A percentile compares a stretch with the other conserved stretches of the same genome.
phyloP scores from a whole-genome alignment of 2,888 invertebrate genomes.

The Agrypnus murinus region DNA sequence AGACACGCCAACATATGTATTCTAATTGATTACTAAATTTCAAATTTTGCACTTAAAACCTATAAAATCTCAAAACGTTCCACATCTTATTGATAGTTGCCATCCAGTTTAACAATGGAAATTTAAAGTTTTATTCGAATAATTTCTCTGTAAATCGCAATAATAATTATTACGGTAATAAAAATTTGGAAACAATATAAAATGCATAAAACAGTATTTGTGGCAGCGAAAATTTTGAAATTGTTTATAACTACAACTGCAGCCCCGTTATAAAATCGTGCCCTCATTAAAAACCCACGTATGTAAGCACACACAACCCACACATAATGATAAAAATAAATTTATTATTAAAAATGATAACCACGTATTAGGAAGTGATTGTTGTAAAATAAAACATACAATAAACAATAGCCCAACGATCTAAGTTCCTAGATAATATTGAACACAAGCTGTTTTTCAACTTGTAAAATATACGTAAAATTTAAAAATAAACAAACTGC shows the following conservation, averaged over 20 bases:
- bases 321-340: slow-evolving; percentile 21
- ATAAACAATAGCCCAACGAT: slow-evolving; percentile 56
- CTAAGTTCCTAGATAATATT: slow-evolving; percentile 41
- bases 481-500: slow-evolving; percentile 11
- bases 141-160: too few species aligned
- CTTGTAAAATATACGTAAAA: neutral
- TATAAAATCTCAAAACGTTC: too few species aligned
- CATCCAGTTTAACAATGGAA: too few species aligned
- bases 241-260: neutral
- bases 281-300: slow-evolving; percentile 29
- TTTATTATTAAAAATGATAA: slow-evolving; percentile 54
- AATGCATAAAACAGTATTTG: too few species aligned
- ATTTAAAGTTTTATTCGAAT: too few species aligned
- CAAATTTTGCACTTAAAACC: too few species aligned
- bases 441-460: slow-evolving; percentile 13
- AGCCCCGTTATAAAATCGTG: slow-evolving; percentile 29
- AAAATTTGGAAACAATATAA: too few species aligned
- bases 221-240: too few species aligned
- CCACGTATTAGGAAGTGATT: slow-evolving; percentile 61
- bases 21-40: too few species aligned
- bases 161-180: too few species aligned
- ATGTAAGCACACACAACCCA: neutral
- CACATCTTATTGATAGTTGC: too few species aligned
- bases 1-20: too few species aligned
- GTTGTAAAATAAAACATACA: slow-evolving; percentile 57